Conservation (phyloP, 2,797 vertebrate genomes). For the Gadopsis bispinosus region DNA sequence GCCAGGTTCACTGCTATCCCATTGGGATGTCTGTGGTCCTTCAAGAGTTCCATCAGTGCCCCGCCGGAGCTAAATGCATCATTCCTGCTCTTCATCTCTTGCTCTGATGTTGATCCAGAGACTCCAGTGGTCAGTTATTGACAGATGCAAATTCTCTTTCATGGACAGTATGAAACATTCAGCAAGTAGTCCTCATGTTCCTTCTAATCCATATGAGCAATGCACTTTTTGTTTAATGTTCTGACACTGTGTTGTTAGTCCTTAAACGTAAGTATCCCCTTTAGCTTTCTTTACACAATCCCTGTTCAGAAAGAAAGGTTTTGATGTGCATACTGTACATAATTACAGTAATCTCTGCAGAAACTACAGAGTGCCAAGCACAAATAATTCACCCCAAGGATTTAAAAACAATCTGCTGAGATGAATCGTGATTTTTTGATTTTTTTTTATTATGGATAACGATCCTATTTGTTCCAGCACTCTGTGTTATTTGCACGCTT, state of each 20-base stretch:
- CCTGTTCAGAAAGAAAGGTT: neutral
- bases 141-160: slow-evolving; percentile 52
- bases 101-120: slow-evolving; percentile 40
- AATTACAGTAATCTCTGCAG: slow-evolving; percentile 17
- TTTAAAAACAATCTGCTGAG: slow-evolving; percentile 26
- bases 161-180: slow-evolving; percentile 60
- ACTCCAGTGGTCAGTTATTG: slow-evolving; percentile 51
- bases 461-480: slow-evolving; percentile 25
- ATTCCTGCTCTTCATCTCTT: slow-evolving; percentile 50
- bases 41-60: slow-evolving; percentile 38
- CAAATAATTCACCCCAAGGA: slow-evolving; percentile 9
- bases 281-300: slow-evolving; percentile 1
- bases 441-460: slow-evolving; percentile 14
- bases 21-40: slow-evolving; percentile 30
- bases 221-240: slow-evolving; percentile 2
- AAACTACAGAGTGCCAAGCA: neutral
- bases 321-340: neutral
- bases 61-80: slow-evolving; percentile 36
- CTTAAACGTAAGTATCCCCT: neutral
- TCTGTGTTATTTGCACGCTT: slow-evolving; percentile 50
- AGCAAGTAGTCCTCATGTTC: slow-evolving; percentile 2
- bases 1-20: slow-evolving; percentile 31
- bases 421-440: slow-evolving; percentile 9
- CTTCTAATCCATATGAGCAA: slow-evolving; percentile 11
- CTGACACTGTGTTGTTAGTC: slow-evolving; percentile 12